A percentile compares a stretch with the other conserved stretches of the same genome.
phyloP scores from a whole-genome alignment of 2,113 vertebrate species.

The Gopherus evgoodei region DNA sequence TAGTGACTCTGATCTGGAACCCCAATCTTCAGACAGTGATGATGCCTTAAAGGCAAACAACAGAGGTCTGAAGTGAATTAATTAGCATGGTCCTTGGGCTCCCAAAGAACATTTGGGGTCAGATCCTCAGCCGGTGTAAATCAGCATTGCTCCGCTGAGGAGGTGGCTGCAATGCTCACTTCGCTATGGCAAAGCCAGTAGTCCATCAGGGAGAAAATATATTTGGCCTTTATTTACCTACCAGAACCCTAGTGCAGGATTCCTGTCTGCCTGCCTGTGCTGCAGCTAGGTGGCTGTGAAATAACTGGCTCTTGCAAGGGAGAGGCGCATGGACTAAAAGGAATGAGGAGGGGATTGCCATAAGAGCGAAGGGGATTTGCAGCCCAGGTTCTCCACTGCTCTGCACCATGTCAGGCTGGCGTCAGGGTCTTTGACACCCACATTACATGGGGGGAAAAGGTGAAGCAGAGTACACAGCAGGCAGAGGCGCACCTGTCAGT shows the following conservation, averaged over 20 bases:
- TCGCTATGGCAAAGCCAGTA: neutral
- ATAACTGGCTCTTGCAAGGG: neutral
- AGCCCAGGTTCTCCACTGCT: neutral
- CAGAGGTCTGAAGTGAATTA: neutral
- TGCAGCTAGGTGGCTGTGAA: neutral
- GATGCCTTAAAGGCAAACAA: too few relatives aligned
- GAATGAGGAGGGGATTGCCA: neutral
- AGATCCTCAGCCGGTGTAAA: neutral
- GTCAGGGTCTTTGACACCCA: neutral
- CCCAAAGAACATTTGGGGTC: too few relatives aligned
- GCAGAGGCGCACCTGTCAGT: neutral
- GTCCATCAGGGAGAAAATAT: neutral
- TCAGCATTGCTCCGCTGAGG: fast-evolving
- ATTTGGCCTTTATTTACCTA: neutral
- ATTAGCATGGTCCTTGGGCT: neutral
- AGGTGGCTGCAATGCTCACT: neutral
- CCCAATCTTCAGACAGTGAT: too few relatives aligned
- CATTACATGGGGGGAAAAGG: neutral
- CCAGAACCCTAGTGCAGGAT: neutral
- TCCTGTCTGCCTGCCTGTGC: neutral
- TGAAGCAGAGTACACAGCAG: neutral
- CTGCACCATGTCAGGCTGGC: neutral
- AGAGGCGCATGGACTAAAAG: fast-evolving
- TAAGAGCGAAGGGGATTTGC: neutral
- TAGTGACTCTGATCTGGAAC: too few relatives aligned